Evolutionary conservation across 2,888 invertebrate genomes (phyloP).

Genomic region (Cheilosia variabilis): DNA sequence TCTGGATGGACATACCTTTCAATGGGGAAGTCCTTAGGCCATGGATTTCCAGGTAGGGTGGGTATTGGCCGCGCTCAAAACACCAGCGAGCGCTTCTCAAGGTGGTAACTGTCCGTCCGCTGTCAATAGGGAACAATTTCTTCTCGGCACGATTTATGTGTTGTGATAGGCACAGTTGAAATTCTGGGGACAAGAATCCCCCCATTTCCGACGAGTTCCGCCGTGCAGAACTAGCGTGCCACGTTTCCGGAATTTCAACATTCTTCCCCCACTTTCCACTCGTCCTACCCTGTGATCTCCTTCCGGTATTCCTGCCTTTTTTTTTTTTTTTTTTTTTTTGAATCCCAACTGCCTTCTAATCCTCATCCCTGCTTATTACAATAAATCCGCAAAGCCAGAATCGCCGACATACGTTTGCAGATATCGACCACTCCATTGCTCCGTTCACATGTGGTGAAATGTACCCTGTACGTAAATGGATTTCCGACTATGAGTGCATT

Average conservation of each 20-base stretch:
- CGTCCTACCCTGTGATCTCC: too few relatives aligned
- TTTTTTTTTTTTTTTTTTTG: too few relatives aligned
- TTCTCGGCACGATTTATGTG: background rate
- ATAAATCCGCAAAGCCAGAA: background rate
- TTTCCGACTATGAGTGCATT: too few relatives aligned
- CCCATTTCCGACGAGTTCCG: background rate
- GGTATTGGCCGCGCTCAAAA: background rate
- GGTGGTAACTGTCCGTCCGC: background rate
- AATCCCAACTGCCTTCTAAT: too few relatives aligned
- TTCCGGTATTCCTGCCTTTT: too few relatives aligned
- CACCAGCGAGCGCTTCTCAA: background rate
- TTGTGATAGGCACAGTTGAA: background rate
- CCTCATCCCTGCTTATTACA: too few relatives aligned
- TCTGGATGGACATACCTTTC: too few relatives aligned
- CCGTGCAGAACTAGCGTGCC: background rate
- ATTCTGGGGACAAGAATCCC: background rate
- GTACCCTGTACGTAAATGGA: too few relatives aligned
- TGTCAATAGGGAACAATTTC: background rate
- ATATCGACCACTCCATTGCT: background rate
- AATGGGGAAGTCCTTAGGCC: background rate
- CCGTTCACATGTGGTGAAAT: background rate
- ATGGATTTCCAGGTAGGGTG: slow-evolving; percentile 1
- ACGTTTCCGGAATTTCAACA: background rate
- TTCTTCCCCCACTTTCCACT: background rate
- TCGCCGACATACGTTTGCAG: slow-evolving; percentile 5